These are phyloP conservation scores for Helostoma temminkii DNA, from an alignment of 2,797 vertebrate species.

Conservation along the genomic window DNA sequence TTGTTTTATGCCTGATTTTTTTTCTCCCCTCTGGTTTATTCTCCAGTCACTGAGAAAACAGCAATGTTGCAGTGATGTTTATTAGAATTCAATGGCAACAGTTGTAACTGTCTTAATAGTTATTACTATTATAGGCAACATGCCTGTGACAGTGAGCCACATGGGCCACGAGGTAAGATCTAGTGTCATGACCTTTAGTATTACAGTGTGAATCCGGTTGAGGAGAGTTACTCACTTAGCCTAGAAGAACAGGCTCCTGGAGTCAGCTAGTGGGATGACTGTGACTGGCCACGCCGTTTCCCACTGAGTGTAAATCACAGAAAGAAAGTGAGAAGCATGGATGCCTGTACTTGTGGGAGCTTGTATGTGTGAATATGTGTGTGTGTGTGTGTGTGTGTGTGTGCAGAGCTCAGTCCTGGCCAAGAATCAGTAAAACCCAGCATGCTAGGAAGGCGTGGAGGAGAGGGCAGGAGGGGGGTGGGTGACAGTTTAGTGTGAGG, in stretches of 20 bases:
- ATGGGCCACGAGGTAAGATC: slow-evolving; percentile 23
- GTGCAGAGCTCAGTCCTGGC: slow-evolving; percentile 22
- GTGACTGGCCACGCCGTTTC: slow-evolving; percentile 36
- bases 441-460: slow-evolving; percentile 50
- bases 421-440: slow-evolving; percentile 53
- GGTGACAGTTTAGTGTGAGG: slow-evolving; percentile 74
- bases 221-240: slow-evolving; percentile 48
- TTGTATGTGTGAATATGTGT: slow-evolving; percentile 41
- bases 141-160: too few species aligned
- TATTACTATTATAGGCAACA: slow-evolving; percentile 51
- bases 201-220: slow-evolving; percentile 47
- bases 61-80: slow-evolving; percentile 61
- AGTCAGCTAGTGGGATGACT: slow-evolving; percentile 43
- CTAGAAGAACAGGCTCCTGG: slow-evolving; percentile 30
- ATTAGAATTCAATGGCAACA: slow-evolving; percentile 67
- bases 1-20: slow-evolving; percentile 50
- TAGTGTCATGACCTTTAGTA: slow-evolving; percentile 52
- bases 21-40: slow-evolving; percentile 45
- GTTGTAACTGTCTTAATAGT: slow-evolving; percentile 72
- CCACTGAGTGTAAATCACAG: slow-evolving; percentile 59
- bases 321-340: slow-evolving; percentile 29
- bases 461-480: slow-evolving; percentile 25
- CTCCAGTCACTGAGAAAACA: slow-evolving; percentile 64
- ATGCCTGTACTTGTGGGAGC: slow-evolving; percentile 53
- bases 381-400: slow-evolving; percentile 25